Conservation (phyloP, 2,113 vertebrate species). For the Odontesthes bonariensis region DNA sequence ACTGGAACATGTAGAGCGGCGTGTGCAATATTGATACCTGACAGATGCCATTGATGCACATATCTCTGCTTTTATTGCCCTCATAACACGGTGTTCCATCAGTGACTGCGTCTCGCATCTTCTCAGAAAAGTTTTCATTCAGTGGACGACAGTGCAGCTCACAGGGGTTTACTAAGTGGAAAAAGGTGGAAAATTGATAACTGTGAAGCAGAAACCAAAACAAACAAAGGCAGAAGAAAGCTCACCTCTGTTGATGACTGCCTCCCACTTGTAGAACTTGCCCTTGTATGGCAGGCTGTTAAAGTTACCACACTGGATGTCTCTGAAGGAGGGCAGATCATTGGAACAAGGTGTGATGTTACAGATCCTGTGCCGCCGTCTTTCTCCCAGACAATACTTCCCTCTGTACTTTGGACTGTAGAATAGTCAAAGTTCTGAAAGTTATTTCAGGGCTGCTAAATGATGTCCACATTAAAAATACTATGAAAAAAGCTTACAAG, state of each 20-base stretch:
- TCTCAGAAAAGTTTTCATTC: slow-evolving; percentile 88
- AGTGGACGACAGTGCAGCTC: slow-evolving; percentile 93
- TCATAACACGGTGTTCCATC: slow-evolving; percentile 92
- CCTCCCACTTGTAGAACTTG: slow-evolving; percentile 89
- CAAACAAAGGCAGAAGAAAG: background rate
- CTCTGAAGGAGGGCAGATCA: slow-evolving; percentile 86
- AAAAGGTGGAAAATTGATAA: background rate
- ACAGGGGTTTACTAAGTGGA: slow-evolving; percentile 87
- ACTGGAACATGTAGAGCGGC: background rate
- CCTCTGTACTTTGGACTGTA: slow-evolving; percentile 89
- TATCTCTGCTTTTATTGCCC: slow-evolving; percentile 82
- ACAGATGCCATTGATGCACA: slow-evolving; percentile 96
- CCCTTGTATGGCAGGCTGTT: slow-evolving; percentile 89
- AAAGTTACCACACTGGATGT: slow-evolving; percentile 91
- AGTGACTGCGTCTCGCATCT: slow-evolving; percentile 88
- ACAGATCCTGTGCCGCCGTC: slow-evolving; percentile 88
- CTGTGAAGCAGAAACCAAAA: background rate
- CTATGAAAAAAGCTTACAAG: no score
- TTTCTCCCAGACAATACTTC: slow-evolving; percentile 91
- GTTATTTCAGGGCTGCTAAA: background rate
- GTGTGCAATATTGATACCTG: slow-evolving; percentile 82
- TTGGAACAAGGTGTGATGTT: slow-evolving; percentile 79
- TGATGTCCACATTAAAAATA: background rate
- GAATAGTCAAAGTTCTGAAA: background rate
- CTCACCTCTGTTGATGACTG: slow-evolving; percentile 89